Evolutionary conservation across 2,797 vertebrate genomes (phyloP).

Genomic region (Morelia viridis): DNA sequence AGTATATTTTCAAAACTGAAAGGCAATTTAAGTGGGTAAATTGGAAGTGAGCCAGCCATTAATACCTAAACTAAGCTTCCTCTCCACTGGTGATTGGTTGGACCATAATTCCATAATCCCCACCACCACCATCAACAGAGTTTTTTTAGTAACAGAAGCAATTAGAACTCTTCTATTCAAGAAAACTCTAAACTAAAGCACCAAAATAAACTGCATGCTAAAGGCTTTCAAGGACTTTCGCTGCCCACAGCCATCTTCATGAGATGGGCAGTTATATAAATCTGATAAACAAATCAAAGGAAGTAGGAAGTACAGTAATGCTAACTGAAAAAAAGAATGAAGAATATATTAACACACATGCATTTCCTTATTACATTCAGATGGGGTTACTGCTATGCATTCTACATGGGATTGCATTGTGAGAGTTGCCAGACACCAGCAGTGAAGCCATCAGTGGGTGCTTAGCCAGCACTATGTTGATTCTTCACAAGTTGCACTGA

Average conservation of each 20-base stretch:
- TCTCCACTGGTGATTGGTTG: neutral
- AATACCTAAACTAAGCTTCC: neutral
- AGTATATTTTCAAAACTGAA: neutral
- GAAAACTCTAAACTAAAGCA: neutral
- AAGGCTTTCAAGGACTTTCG: neutral
- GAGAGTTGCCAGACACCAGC: neutral
- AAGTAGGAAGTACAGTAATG: neutral
- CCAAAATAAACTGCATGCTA: neutral
- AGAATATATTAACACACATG: neutral
- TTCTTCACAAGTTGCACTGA: neutral
- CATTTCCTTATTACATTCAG: neutral
- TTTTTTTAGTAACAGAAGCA: slow-evolving; percentile 31
- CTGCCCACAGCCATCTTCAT: neutral
- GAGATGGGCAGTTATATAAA: neutral
- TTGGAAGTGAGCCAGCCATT: neutral
- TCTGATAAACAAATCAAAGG: neutral
- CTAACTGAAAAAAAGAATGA: neutral
- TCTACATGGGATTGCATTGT: neutral
- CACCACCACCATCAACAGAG: neutral
- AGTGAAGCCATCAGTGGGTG: neutral
- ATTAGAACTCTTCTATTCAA: slow-evolving; percentile 20
- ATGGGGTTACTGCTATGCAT: neutral
- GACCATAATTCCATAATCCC: neutral
- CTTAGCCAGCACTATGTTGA: neutral
- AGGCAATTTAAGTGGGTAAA: neutral